A percentile compares a stretch with the other conserved stretches of the same genome.
Conservation (phyloP, 2,797 vertebrate genomes). For the Catharus ustulatus region DNA sequence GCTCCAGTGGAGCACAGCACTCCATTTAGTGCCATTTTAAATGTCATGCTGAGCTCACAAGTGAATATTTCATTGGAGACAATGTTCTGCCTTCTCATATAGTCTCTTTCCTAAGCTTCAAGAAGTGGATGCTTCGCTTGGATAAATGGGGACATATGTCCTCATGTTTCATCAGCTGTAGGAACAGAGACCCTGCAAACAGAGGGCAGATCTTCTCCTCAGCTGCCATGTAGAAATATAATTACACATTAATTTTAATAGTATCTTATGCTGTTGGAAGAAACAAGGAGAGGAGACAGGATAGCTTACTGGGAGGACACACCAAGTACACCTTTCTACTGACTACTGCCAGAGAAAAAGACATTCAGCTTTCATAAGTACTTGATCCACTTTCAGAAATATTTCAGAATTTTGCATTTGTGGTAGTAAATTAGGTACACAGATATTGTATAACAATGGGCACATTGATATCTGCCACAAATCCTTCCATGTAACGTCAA, state of each 20-base stretch:
- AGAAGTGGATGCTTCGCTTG: background rate
- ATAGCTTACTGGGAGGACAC: background rate
- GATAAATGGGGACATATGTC: background rate
- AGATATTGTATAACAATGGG: background rate
- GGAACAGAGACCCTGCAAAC: background rate
- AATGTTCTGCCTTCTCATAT: background rate
- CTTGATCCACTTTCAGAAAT: background rate
- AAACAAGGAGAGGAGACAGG: background rate
- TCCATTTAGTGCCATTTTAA: background rate
- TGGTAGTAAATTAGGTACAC: background rate
- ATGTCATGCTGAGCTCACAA: background rate
- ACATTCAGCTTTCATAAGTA: background rate
- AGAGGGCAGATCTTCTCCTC: background rate
- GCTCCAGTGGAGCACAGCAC: background rate
- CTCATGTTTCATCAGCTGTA: background rate
- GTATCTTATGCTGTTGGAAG: background rate
- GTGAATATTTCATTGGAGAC: background rate
- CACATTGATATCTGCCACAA: background rate
- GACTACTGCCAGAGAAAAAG: background rate
- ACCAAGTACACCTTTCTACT: background rate
- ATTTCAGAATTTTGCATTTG: background rate
- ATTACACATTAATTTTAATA: background rate
- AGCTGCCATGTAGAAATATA: background rate
- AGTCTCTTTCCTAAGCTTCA: background rate
- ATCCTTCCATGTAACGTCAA: background rate